Evolutionary conservation across 2,797 vertebrate genomes (phyloP), one percentile per base, ranked within the genome.

Genomic region (Notoglanidium macrostoma): DNA sequence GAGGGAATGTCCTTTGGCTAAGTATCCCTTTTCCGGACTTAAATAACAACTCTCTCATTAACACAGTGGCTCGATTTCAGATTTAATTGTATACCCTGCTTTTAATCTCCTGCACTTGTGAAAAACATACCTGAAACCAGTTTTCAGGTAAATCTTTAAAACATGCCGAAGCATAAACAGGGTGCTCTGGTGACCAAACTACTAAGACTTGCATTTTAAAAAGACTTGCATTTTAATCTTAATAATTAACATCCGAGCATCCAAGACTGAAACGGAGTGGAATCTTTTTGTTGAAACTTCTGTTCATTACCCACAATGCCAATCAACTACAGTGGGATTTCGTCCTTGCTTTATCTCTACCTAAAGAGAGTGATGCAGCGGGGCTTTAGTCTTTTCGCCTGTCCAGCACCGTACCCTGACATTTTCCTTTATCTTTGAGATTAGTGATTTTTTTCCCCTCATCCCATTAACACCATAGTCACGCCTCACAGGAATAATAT

Each of bases 121-220:
- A 81, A 19, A 29, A 26, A 79, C 46, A 79, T 40, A 40, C 32
- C 74, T 3, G 5, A 80, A 83, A 67, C 8, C 80, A 29, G 59
- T 46, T 63, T 46, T n/a, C 23, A 46, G 26, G 59, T 21, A 21
- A 80, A 61, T 80, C 32, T 61, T 80, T n/a, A 81, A 67, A 81
- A 82, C 61, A 29, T 49, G 61, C 49, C 61, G 65, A 21, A 65
- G 67, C n/a, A 63, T 44, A 26, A 61, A 40, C 11, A 3, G 4
- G 59, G 11, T 8, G 32, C 23, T 7, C 77, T 12, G 29, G 11
- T 26, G 77, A 79, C 1, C 54, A 59, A 40, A 79, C 19, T 57
- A 26, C 77, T 59, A 23, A 32, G 12, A 54, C 49, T 77, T 73
- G 35, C 35, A 35, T 2, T 35, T 35, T 35, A 35, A 35, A 21